These are phyloP conservation scores for Magallana angulata DNA, from an alignment of 1,140 invertebrate genomes.

Conservation along the genomic window DNA sequence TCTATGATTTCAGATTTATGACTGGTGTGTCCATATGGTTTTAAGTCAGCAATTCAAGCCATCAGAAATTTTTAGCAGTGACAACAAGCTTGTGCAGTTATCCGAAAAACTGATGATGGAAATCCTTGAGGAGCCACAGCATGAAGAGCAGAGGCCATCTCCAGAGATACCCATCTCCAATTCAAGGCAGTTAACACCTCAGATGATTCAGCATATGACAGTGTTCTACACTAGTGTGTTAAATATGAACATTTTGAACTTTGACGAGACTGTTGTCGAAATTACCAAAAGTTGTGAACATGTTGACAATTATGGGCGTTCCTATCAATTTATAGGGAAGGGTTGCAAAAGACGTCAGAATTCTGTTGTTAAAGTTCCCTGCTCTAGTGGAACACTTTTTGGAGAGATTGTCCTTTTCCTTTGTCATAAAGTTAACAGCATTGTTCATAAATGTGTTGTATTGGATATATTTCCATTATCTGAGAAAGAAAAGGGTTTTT, in stretches of 20 bases:
- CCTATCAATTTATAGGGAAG: background rate
- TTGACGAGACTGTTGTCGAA: background rate
- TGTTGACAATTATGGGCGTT: background rate
- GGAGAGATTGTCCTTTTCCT: background rate
- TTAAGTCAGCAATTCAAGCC: background rate
- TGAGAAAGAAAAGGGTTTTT: background rate
- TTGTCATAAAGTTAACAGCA: background rate
- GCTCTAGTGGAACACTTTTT: background rate
- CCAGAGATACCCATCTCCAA: background rate
- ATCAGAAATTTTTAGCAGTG: background rate
- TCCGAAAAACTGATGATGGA: background rate
- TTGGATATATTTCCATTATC: background rate
- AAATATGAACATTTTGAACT: background rate
- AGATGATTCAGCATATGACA: background rate
- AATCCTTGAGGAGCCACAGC: background rate
- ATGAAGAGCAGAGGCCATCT: background rate
- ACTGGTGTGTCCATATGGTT: constrained; percentile 32
- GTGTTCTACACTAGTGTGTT: background rate
- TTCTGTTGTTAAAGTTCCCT: constrained; percentile 8
- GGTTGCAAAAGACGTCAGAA: background rate
- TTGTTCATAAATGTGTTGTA: background rate
- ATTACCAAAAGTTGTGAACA: background rate
- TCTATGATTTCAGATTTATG: constrained; percentile 31
- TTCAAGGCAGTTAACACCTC: background rate
- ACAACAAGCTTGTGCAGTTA: background rate